phyloP scores from a whole-genome alignment of 2,113 vertebrate genomes.

The Furnarius figulus region DNA sequence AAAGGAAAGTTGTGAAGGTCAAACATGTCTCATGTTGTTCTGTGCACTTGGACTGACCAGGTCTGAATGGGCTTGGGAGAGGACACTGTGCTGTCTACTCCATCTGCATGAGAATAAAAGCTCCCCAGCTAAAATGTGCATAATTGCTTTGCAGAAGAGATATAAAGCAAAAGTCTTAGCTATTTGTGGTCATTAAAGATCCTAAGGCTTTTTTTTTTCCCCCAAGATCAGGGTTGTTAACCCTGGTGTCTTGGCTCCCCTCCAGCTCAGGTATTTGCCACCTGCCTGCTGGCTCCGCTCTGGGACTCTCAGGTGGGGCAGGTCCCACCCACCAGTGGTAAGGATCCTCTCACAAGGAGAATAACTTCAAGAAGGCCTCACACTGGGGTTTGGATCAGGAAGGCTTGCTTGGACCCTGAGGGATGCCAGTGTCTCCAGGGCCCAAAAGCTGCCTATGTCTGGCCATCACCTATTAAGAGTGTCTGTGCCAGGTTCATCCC shows the following conservation, averaged over 20 bases:
- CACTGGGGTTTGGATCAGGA: not conserved
- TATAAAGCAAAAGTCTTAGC: constrained; percentile 12
- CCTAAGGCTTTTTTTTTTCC: not conserved
- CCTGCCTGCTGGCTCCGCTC: not conserved
- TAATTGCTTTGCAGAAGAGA: not conserved
- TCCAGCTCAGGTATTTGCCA: not conserved
- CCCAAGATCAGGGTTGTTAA: not conserved
- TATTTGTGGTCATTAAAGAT: not conserved
- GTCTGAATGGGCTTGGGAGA: not conserved
- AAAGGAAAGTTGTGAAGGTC: constrained; percentile 69
- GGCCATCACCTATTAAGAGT: not conserved
- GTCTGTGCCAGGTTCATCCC: not conserved
- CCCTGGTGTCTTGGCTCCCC: not conserved
- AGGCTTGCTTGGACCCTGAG: not conserved
- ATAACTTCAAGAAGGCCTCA: not conserved
- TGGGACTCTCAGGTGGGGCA: not conserved
- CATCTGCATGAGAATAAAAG: constrained; percentile 34
- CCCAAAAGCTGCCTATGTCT: not conserved
- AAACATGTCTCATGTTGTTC: not conserved
- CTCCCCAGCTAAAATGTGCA: constrained; percentile 6
- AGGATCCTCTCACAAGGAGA: fast-evolving
- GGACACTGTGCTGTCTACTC: not conserved
- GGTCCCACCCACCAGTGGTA: not conserved
- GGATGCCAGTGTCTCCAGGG: not conserved
- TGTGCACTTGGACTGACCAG: not conserved